Conservation (phyloP, 1,140 invertebrate species). For the silkworm (Bombyx mori) region ASM3026992v2 NC_085125.1:3662001-3662500, state of each 20-base stretch:
- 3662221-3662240: constrained; percentile 74
- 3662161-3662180: constrained; percentile 80
- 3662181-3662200: constrained; percentile 80
- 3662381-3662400: too few relatives aligned
- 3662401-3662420: too few relatives aligned
- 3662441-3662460: too few relatives aligned
- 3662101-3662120: constrained; percentile 74
- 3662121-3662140: constrained; percentile 75
- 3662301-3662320: too few relatives aligned
- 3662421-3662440: too few relatives aligned
- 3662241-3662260: constrained; percentile 82
- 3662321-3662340: too few relatives aligned
- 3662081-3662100: constrained; percentile 73
- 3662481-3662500: too few relatives aligned
- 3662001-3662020: too few relatives aligned
- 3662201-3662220: constrained; percentile 78
- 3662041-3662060: constrained; percentile 69
- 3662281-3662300: background rate
- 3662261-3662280: constrained; percentile 83
- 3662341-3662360: too few relatives aligned
- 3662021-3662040: too few relatives aligned
- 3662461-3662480: too few relatives aligned
- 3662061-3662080: constrained; percentile 79
- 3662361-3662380: too few relatives aligned
- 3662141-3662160: constrained; percentile 79